Conservation (phyloP, 64 coral and sea anemone genomes). For the Orbicella faveolata region DNA sequence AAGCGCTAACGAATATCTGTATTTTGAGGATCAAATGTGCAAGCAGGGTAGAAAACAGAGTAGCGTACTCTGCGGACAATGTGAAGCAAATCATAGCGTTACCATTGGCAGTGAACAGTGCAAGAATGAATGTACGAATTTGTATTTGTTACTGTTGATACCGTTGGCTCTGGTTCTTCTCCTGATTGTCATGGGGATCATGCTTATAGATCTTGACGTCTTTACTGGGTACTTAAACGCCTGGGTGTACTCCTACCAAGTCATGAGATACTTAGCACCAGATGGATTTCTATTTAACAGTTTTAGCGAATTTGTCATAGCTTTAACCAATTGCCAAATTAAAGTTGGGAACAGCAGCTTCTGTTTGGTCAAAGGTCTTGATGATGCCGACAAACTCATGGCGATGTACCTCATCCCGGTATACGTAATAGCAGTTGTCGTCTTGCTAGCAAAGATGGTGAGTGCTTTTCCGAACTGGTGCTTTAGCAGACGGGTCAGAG, state of each 20-base stretch:
- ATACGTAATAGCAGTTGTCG: background rate
- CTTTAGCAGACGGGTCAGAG: conserved; percentile 45
- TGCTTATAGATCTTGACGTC: conserved; percentile 58
- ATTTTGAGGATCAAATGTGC: conserved; percentile 55
- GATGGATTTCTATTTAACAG: conserved; percentile 42
- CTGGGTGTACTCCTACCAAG: conserved; percentile 78
- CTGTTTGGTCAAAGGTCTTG: conserved; percentile 46
- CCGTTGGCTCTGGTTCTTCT: background rate
- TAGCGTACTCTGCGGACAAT: conserved; percentile 67
- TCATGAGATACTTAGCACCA: conserved; percentile 51
- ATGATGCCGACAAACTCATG: conserved; percentile 76
- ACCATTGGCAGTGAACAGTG: conserved; percentile 61
- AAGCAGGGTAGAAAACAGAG: conserved; percentile 8
- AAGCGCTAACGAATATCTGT: conserved; percentile 13
- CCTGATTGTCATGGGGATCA: conserved; percentile 29
- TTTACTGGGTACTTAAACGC: conserved; percentile 82
- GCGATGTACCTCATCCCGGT: conserved; percentile 42
- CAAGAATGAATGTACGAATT: conserved; percentile 7
- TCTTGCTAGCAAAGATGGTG: conserved; percentile 13
- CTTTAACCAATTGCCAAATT: conserved; percentile 33
- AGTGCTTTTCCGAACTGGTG: conserved; percentile 49
- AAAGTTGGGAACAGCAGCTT: background rate
- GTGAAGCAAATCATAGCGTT: conserved; percentile 47
- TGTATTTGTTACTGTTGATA: conserved; percentile 12
- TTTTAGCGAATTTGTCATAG: conserved; percentile 59